Base-by-base conservation (phyloP, 2,888 invertebrate species). In the Tetanocera ferruginea region DNA sequence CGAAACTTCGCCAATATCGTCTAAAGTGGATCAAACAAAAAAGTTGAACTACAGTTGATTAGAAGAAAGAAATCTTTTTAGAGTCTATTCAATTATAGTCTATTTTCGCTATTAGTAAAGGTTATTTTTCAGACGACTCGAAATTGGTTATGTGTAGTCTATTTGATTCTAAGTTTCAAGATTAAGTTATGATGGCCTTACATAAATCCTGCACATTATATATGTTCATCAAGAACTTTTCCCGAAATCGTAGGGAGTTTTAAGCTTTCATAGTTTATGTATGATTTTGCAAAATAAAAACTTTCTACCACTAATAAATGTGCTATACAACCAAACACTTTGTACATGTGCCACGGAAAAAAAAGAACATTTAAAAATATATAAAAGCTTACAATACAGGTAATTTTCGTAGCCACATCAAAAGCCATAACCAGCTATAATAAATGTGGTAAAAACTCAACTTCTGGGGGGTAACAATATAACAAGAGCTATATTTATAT, bases 371-470 rank as follows among this genome's bases (percentile, higher is more conserved):
- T 49, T 49, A 23, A 51, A 66, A 17, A 31, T 49, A 51, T 28
- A 51, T 14, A 14, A 14, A 28, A 60, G 69, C 69, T 69, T 51
- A 69, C 69, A 69, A 69, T 49, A 69, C 28, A 51, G 43, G 23
- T 19, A 23, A 51, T 43, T 11, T 43, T 43, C 43, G 43, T 43
- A 23, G 51, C 69, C 69, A 69, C 69, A 69, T 51, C 69, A 69
- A 49, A 69, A 69, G 69, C 69, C 69, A 23, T 25, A 69, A 25
- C 51, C 51, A 69, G 51, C 25, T 69, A 69, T 25, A 64, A 31
- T 52, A 23, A 11, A 25, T 69, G 49, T 28, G 69, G 49, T n/a
- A 69, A 51, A 49, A 69, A 34, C 6, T 17, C 19, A 51, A 49
- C 43, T 3, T 69, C 23, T 64, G 11, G 66, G 67, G 57, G 28